Base-by-base conservation (phyloP, 2,888 invertebrate species). In the Imbricaverruca yamaguchii region DNA sequence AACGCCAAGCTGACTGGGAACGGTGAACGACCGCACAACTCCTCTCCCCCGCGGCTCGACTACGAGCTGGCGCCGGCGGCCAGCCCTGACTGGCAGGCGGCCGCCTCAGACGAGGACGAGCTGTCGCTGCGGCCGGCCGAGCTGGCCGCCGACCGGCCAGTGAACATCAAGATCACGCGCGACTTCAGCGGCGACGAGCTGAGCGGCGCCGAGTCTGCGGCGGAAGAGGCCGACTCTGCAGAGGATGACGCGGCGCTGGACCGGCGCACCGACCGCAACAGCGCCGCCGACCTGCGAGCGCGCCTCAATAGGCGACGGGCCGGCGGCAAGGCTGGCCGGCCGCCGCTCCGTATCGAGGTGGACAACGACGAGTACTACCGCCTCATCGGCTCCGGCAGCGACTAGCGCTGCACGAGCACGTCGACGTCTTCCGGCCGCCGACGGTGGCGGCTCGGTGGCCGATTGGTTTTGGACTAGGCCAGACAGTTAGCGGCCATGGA, bases 341-440 rank as follows among this genome's bases (percentile, higher is more conserved):
- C 84, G 39, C 84, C 84, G 21, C 82, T 85, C 15, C 82, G 84
- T 11, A 85, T 85, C 78, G 85, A 85, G 83, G 84, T 85, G 39
- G 85, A 85, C 81, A 85, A 85, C 83, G 85, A 85, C 80, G 84
- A 84, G 74, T 85, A 84, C 81, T 84, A 84, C 79, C 80, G 83
- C 23, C 81, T 84, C 74, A 84, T 84, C 61, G 84, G 81, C 18
- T 83, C 84, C 82, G 84, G 84, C 67, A 25, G 25, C 13, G 67
- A 67, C 8, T 67, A 13, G 13, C 67, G n/a, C n/a, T 8, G 21
- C 18, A 39, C 63, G 63, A 8, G 63, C 18, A 18, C 8, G 63
- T 63, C 18, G 13, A 8, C 63, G 18, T 8, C 63, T 13, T 18
- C 18, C 18, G 1, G 63, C 1, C 63, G 65, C n/a, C n/a, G 10